Percentiles rank a stretch among this genome's conserved stretches.
Evolutionary conservation across 2,888 invertebrate genomes (phyloP).

Genomic region (Eulithis prunata): DNA sequence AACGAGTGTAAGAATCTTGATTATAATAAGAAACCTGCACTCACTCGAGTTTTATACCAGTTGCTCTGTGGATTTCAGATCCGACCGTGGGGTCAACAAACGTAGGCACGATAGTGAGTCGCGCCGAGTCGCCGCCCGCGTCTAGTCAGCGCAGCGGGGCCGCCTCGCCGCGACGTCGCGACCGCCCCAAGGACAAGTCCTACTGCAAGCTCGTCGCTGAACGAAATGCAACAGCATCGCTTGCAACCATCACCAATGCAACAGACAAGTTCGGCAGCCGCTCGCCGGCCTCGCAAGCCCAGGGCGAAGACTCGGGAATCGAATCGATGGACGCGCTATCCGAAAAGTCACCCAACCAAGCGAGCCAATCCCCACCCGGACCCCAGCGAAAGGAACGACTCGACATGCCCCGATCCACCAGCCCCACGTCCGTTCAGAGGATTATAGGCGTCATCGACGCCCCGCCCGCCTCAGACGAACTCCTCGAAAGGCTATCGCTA

Average conservation of each 20-base stretch:
- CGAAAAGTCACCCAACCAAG: constrained; percentile 95
- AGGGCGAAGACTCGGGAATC: constrained; percentile 95
- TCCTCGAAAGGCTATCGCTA: constrained; percentile 61
- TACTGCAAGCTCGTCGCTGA: constrained; percentile 84
- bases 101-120: constrained; percentile 84
- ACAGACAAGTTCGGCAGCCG: constrained; percentile 69
- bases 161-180: constrained; percentile 66
- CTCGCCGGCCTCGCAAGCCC: constrained; percentile 82
- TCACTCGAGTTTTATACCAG: constrained; percentile 37
- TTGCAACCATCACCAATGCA: constrained; percentile 51
- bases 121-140: constrained; percentile 63
- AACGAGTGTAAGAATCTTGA: neutral
- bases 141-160: constrained; percentile 52
- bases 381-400: constrained; percentile 73
- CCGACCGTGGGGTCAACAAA: constrained; percentile 87
- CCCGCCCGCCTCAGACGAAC: constrained; percentile 64
- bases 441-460: constrained; percentile 72
- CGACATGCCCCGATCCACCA: constrained; percentile 74
- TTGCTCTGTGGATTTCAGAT: constrained; percentile 56
- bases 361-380: constrained; percentile 87
- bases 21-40: neutral
- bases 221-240: constrained; percentile 51
- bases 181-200: constrained; percentile 80
- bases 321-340: constrained; percentile 97
- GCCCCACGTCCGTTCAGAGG: constrained; percentile 75